phyloP scores from a whole-genome alignment of 2,888 invertebrate species.

The Arge pagana region DNA sequence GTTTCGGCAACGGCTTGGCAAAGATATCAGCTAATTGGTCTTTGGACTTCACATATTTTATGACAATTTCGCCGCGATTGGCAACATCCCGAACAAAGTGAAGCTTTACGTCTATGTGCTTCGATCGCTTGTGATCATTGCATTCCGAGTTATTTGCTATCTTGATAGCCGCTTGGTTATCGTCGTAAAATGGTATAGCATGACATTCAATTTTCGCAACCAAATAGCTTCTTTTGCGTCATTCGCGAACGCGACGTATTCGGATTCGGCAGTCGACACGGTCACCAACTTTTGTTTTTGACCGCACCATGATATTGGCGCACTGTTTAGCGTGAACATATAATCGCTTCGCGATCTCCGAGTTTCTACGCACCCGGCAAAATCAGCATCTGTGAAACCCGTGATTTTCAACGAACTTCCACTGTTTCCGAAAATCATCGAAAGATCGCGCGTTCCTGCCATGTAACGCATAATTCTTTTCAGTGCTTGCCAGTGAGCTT shows the following conservation, averaged over 20 bases:
- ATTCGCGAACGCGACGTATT: conserved; percentile 24
- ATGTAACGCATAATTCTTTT: conserved; percentile 34
- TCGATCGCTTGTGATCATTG: conserved; percentile 5
- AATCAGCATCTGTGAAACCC: conserved; percentile 32
- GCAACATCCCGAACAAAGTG: conserved; percentile 15
- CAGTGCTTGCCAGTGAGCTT: conserved; percentile 24
- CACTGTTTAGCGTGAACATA: conserved; percentile 28
- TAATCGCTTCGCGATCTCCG: conserved; percentile 29
- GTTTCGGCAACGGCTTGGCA: neutral
- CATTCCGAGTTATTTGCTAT: too few relatives aligned
- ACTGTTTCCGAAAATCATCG: conserved; percentile 26
- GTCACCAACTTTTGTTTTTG: conserved; percentile 28
- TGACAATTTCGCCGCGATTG: neutral
- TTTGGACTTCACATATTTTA: neutral
- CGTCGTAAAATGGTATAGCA: conserved; percentile 13
- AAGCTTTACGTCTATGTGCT: conserved; percentile 13
- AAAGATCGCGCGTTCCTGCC: conserved; percentile 28
- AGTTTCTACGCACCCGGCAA: conserved; percentile 24
- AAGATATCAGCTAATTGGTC: conserved; percentile 8
- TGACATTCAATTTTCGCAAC: conserved; percentile 7
- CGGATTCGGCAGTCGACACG: conserved; percentile 31
- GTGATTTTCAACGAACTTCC: neutral
- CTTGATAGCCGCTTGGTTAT: too few relatives aligned
- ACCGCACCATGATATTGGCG: conserved; percentile 30
- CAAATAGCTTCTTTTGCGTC: conserved; percentile 3